A percentile compares a stretch with the other conserved stretches of the same genome.
Conservation (phyloP, 2,113 vertebrate species). For the Raja brachyura region DNA sequence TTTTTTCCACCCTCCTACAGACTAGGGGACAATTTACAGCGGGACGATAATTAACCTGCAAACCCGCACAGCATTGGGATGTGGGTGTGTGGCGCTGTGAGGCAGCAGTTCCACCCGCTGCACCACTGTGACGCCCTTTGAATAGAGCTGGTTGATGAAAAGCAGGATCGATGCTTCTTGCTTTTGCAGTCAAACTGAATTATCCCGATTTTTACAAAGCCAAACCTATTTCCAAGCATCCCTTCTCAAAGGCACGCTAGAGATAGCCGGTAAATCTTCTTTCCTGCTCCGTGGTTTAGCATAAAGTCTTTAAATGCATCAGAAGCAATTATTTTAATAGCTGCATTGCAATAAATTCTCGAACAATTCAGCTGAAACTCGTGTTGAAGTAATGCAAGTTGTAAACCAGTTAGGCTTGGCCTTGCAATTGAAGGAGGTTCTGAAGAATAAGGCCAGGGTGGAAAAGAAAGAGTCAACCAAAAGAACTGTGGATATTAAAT, state of each 20-base stretch:
- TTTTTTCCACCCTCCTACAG: no score
- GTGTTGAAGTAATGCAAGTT: background rate
- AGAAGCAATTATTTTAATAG: background rate
- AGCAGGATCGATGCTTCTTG: background rate
- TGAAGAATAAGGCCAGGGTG: background rate
- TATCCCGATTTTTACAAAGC: background rate
- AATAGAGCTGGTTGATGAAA: background rate
- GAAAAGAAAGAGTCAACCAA: background rate
- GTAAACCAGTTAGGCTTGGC: background rate
- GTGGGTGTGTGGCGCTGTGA: no score
- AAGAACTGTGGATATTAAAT: background rate
- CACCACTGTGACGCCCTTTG: no score
- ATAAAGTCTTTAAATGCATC: background rate
- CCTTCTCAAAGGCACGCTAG: background rate
- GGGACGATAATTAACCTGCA: no score
- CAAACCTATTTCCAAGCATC: background rate
- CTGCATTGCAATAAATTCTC: conserved; percentile 1
- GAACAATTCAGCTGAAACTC: background rate
- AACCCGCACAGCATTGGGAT: no score
- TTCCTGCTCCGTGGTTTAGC: background rate
- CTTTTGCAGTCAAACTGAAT: background rate
- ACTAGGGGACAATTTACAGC: no score
- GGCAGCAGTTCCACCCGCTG: no score
- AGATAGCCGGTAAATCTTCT: background rate
- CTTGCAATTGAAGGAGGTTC: background rate